Base-by-base conservation (phyloP, 64 coral and sea anemone genomes). In the Stichodactyla helianthus region DNA sequence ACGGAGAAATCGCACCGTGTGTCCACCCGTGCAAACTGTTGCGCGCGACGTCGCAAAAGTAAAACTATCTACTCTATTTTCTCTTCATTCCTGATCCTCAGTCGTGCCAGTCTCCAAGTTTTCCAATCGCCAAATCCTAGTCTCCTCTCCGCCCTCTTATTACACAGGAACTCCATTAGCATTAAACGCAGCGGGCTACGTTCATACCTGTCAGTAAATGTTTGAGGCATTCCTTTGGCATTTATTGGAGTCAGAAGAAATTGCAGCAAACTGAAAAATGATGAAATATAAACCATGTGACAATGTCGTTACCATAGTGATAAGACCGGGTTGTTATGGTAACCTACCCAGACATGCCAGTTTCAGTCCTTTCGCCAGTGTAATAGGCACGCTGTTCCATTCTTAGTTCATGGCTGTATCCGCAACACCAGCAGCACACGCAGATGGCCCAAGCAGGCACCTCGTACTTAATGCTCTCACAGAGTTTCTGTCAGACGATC, bases 361-460 rank as follows among this genome's bases (percentile, higher is more conserved):
- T 35, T 10, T 63, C 59, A 35, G 54, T 26, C 23, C 83, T 63
- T 50, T 84, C 83, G 4, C 53, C 52, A 4, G 83, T 84, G 15
- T 53, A 54, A 25, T 53, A 84, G n/a, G 54, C 55, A 16, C 90
- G 79, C 19, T 92, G 81, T 54, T 92, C 90, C 26, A 79, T 62
- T 9, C 84, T 92, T n/a, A 92, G 51, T 12, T 68, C 59, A 71
- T 92, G 58, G 26, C 79, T 92, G 78, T 92, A 83, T 17, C 90
- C 90, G 76, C 90, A 92, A 67, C 90, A 87, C 90, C 90, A 92
- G 0, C 84, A 80, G 79, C 90, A 92, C 54, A 86, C 85, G 55
- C 90, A 92, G 50, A 92, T 86, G 7, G 90, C 90, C 85, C 85
- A 63, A 0, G 90, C 90, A 25, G 90, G 90, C 5, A 86, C 90